Conservation (phyloP, 2,797 vertebrate genomes). For the Chaetodon trifasciatus region DNA sequence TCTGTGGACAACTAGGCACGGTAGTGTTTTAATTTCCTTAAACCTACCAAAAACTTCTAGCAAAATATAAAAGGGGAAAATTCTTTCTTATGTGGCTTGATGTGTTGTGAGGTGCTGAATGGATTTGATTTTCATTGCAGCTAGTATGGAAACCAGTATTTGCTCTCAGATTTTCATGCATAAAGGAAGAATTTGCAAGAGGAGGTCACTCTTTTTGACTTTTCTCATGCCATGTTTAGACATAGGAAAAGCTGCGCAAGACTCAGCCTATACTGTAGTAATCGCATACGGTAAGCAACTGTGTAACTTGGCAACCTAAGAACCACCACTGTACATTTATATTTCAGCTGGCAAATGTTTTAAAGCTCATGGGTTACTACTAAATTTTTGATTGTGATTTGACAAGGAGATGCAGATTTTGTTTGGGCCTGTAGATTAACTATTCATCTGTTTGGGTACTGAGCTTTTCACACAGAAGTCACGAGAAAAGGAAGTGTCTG, state of each 20-base stretch:
- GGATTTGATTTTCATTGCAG: neutral
- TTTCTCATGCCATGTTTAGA: conserved; percentile 5
- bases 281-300: neutral
- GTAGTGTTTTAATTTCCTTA: neutral
- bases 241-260: conserved; percentile 7
- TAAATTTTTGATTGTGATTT: neutral
- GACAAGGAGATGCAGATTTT: neutral
- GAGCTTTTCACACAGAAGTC: conserved; percentile 25
- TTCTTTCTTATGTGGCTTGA: neutral
- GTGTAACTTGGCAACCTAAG: neutral
- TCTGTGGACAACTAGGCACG: neutral
- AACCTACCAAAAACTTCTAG: neutral
- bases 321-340: neutral
- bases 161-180: neutral
- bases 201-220: neutral
- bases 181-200: neutral
- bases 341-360: neutral
- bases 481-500: conserved; percentile 56
- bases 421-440: neutral
- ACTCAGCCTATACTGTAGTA: neutral
- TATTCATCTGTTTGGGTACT: neutral
- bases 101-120: neutral
- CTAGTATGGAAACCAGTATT: neutral
- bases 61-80: neutral
- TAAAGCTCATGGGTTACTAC: neutral